phyloP scores from a whole-genome alignment of 2,113 vertebrate genomes.

The Herpailurus yagouaroundi region DNA sequence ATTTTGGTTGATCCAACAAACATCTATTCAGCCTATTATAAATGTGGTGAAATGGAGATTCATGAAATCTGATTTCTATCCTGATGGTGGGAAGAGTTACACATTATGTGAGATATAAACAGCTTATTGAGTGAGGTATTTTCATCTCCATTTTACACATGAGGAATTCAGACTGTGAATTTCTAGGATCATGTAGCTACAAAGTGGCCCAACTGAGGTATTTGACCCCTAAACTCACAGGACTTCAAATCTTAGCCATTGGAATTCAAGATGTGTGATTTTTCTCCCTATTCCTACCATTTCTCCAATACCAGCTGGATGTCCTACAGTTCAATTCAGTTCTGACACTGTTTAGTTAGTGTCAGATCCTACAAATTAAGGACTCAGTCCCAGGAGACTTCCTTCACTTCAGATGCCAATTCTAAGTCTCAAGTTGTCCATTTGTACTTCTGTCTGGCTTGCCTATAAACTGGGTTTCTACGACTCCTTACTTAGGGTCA shows the following conservation, averaged over 20 bases:
- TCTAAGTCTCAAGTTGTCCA: background rate
- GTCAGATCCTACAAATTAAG: background rate
- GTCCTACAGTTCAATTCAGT: background rate
- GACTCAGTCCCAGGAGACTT: background rate
- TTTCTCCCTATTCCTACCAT: background rate
- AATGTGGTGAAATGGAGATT: background rate
- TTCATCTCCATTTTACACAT: background rate
- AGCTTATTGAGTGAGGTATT: background rate
- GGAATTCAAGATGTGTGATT: background rate
- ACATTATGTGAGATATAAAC: background rate
- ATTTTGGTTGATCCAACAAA: background rate
- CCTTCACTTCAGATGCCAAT: background rate
- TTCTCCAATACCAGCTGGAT: background rate
- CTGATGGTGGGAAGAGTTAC: background rate
- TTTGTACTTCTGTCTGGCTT: background rate
- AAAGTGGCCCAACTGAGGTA: background rate
- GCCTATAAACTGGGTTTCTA: background rate
- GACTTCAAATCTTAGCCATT: background rate
- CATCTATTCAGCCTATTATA: conserved; percentile 8
- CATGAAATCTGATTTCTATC: conserved; percentile 27
- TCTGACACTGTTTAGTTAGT: background rate
- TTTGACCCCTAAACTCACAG: background rate
- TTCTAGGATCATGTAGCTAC: background rate
- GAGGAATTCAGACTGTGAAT: background rate
- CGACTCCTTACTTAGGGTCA: background rate